A percentile compares a stretch with the other conserved stretches of the same genome.
Evolutionary conservation across 2,888 invertebrate genomes (phyloP).

Genomic region (Apamea anceps): DNA sequence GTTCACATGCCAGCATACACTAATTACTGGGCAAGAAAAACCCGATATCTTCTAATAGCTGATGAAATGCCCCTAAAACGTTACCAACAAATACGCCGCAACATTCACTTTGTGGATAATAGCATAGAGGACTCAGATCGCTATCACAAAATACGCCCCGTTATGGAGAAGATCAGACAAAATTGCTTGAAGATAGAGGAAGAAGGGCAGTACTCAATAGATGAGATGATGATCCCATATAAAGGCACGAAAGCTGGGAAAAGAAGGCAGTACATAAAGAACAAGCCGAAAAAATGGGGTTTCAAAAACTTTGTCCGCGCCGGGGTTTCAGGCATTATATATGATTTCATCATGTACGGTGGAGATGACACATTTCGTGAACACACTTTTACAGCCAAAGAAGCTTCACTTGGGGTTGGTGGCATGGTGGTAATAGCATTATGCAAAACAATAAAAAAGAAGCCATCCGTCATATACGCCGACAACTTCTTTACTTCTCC

Average conservation of each 20-base stretch:
- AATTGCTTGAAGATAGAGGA: conserved; percentile 61
- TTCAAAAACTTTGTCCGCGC: background rate
- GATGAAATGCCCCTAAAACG: conserved; percentile 16
- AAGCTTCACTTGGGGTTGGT: background rate
- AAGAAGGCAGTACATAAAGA: conserved; percentile 64
- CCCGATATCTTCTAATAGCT: conserved; percentile 10
- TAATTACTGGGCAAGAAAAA: conserved; percentile 9
- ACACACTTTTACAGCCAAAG: background rate
- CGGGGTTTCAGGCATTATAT: no score
- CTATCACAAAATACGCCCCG: conserved; percentile 12
- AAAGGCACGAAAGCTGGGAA: conserved; percentile 73
- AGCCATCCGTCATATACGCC: background rate
- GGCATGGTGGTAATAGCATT: conserved; percentile 8
- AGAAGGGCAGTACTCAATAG: conserved; percentile 67
- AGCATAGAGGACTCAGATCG: background rate
- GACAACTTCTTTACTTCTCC: conserved; percentile 10
- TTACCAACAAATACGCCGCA: conserved; percentile 9
- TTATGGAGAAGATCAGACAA: conserved; percentile 57
- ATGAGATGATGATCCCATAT: conserved; percentile 76
- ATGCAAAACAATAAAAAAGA: conserved; percentile 5
- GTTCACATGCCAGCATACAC: no score
- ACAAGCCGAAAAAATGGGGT: conserved; percentile 9
- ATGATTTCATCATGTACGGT: background rate
- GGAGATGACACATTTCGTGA: conserved; percentile 5
- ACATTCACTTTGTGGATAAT: conserved; percentile 15